Percentiles rank a stretch among this genome's conserved stretches.
Evolutionary conservation across 2,797 vertebrate genomes (phyloP).

Genomic region (Mormyrus proboscirostris): DNA sequence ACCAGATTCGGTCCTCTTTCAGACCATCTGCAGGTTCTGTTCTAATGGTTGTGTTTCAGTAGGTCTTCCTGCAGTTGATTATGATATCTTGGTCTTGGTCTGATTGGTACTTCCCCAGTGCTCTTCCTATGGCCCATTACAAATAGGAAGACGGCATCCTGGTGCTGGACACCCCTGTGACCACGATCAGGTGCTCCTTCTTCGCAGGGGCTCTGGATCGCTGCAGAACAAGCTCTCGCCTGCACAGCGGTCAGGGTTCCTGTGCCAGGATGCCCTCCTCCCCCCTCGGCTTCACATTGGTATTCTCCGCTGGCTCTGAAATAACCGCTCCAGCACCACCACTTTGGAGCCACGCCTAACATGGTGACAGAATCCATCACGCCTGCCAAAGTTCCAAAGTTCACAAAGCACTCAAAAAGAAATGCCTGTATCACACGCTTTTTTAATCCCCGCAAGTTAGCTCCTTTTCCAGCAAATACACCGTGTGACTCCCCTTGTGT

Average conservation of each 20-base stretch:
- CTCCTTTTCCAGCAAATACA: neutral
- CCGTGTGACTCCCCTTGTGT: neutral
- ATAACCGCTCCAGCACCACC: neutral
- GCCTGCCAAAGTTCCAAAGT: neutral
- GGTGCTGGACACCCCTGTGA: neutral
- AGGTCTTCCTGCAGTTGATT: neutral
- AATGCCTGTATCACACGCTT: neutral
- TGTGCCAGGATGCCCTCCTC: neutral
- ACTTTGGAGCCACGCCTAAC: neutral
- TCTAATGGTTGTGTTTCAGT: neutral
- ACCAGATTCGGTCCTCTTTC: neutral
- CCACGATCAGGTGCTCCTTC: neutral
- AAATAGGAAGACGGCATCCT: neutral
- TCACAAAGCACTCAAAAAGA: neutral
- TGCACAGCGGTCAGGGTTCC: neutral
- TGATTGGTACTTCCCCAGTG: neutral
- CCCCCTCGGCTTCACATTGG: neutral
- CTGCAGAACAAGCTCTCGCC: neutral
- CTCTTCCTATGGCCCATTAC: no score
- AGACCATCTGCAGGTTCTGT: neutral
- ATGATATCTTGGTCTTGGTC: neutral
- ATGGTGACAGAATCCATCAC: neutral
- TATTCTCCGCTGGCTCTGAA: neutral
- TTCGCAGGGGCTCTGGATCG: neutral
- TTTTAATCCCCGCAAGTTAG: neutral